Evolutionary conservation across 2,113 vertebrate genomes (phyloP).

Genomic region (Chloropsis cyanopogon): DNA sequence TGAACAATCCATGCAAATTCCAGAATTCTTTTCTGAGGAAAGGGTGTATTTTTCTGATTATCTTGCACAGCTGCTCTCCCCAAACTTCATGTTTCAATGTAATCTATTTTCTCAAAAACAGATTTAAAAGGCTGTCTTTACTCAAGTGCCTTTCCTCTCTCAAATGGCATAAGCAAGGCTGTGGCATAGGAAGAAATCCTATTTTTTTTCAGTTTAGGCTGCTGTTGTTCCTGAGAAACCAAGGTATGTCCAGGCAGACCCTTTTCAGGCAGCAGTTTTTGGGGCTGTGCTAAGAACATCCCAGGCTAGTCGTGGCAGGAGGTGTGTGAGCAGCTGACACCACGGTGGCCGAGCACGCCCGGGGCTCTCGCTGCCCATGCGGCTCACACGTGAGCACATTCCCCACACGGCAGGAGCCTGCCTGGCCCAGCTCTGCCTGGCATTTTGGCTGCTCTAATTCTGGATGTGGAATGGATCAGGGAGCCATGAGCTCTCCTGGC

Average conservation of each 20-base stretch:
- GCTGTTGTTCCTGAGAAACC: not conserved
- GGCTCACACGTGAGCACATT: not conserved
- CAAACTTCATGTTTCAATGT: not conserved
- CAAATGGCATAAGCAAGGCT: not conserved
- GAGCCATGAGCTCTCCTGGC: not conserved
- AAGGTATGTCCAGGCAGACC: not conserved
- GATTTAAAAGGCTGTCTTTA: not conserved
- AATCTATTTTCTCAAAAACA: not conserved
- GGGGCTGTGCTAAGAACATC: not conserved
- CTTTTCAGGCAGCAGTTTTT: not conserved
- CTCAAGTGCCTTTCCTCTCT: fast-evolving
- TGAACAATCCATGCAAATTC: not conserved
- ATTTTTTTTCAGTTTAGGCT: not conserved
- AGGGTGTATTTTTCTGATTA: not conserved
- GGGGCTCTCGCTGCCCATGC: not conserved
- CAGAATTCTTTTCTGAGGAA: not conserved
- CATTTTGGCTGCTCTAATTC: slow-evolving; percentile 36
- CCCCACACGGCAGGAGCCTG: not conserved
- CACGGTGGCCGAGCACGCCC: fast-evolving
- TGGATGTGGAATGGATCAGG: not conserved
- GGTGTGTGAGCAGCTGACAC: not conserved
- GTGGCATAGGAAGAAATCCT: fast-evolving
- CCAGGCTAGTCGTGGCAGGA: not conserved
- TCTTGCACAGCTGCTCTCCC: not conserved
- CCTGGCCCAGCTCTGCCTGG: not conserved